phyloP scores from a whole-genome alignment of 2,113 vertebrate genomes.

The Aythya baeri region DNA sequence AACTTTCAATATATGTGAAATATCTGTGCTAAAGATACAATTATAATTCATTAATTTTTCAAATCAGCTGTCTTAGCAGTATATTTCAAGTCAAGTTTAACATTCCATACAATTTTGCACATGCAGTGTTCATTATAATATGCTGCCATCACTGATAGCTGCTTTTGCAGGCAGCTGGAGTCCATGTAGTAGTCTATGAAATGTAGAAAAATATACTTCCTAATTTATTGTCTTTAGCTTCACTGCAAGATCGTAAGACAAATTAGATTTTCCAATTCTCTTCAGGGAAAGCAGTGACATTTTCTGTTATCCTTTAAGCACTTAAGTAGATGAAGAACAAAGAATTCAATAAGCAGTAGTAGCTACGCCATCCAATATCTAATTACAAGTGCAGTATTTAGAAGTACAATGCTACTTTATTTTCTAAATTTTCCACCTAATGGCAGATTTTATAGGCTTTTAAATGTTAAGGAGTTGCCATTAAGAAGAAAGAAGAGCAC shows the following conservation, averaged over 20 bases:
- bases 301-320: constrained; percentile 40
- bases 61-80: background rate
- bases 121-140: background rate
- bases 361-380: background rate
- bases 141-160: background rate
- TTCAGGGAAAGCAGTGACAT: constrained; percentile 50
- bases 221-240: constrained; percentile 24
- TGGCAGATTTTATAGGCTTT: constrained; percentile 11
- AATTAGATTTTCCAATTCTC: constrained; percentile 59
- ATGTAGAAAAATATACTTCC: background rate
- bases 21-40: background rate
- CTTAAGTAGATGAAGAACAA: constrained; percentile 38
- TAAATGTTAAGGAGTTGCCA: background rate
- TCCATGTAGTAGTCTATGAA: background rate
- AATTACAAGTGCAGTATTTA: constrained; percentile 24
- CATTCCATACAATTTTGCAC: background rate
- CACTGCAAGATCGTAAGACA: background rate
- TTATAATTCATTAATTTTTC: background rate
- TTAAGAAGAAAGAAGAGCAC: background rate
- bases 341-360: constrained; percentile 49
- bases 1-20: background rate
- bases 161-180: background rate
- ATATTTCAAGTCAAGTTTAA: background rate
- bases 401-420: background rate
- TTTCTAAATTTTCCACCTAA: background rate